These are phyloP conservation scores for Hydraecia micacea DNA, from an alignment of 2,888 invertebrate species.

Conservation along the genomic window DNA sequence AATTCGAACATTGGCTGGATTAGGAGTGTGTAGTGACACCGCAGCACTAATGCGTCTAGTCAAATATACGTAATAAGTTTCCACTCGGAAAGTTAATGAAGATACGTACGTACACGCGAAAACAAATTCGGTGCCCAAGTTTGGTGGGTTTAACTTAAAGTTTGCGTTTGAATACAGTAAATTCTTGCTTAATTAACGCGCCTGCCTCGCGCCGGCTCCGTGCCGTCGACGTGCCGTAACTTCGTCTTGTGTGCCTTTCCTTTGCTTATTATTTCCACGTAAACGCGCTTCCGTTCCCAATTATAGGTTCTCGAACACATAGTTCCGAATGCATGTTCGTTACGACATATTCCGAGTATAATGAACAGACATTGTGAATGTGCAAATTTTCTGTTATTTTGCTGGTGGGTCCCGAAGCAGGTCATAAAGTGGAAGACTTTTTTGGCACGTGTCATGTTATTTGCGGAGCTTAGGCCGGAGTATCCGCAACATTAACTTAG, in stretches of 20 bases:
- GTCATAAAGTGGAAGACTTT: constrained; percentile 62
- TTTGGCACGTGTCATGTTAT: constrained; percentile 66
- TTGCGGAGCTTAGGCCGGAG: constrained; percentile 48
- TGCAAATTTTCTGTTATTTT: constrained; percentile 67
- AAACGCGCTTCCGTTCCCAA: constrained; percentile 69
- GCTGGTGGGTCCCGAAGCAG: constrained; percentile 42
- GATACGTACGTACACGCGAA: constrained; percentile 79
- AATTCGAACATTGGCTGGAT: constrained; percentile 84
- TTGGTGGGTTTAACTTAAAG: constrained; percentile 81
- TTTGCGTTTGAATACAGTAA: constrained; percentile 85
- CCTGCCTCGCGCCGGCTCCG: constrained; percentile 70
- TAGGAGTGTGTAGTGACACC: constrained; percentile 81
- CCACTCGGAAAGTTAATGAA: constrained; percentile 84
- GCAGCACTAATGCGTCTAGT: constrained; percentile 80
- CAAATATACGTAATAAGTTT: constrained; percentile 86
- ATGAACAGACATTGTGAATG: constrained; percentile 60
- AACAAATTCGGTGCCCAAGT: constrained; percentile 85
- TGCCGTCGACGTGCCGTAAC: constrained; percentile 67
- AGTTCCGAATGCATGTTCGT: constrained; percentile 53
- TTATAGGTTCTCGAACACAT: constrained; percentile 64
- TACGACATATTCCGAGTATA: constrained; percentile 51
- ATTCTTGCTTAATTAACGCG: constrained; percentile 87
- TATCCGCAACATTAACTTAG: constrained; percentile 55
- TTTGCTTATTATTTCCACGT: constrained; percentile 75
- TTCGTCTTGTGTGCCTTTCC: constrained; percentile 73